Base-by-base conservation (phyloP, 2,888 invertebrate species). In the Xylota segnis region DNA sequence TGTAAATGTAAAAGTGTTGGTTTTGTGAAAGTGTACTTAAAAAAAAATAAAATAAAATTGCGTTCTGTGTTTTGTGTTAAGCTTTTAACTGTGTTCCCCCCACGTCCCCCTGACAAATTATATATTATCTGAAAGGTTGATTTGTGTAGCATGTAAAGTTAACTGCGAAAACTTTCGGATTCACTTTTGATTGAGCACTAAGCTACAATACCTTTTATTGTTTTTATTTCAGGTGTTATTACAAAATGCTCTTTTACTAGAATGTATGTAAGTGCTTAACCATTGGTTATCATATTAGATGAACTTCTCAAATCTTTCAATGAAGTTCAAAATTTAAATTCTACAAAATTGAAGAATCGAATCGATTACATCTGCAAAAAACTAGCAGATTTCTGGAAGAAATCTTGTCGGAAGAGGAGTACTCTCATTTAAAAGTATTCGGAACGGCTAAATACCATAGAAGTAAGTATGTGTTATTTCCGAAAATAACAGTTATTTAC, bases 371-470 rank as follows among this genome's bases (percentile, higher is more conserved):
- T 29, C 5, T 29, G 29, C 5, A 29, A 32, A 32, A 32, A 40
- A 37, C 1, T 37, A 37, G 12, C 45, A 45, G 45, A 45, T 45
- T 45, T 16, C 45, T 45, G 27, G 23, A 52, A 52, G 10, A 27
- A 52, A 52, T 27, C 10, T 12, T 23, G 9, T 9, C 12, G 23
- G 5, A 52, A 52, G 6, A 32, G 27, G 27, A 27, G 52, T 12
- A 52, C 52, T 52, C 52, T 52, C 12, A 23, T 27, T 12, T 27
- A 27, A 27, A 27, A 52, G 52, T n/a, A 52, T 52, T 45, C 45
- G 16, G 45, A 45, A 45, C 16, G 45, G 45, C 45, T 45, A 45
- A 14, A 45, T 45, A 6, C 12, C 16, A 16, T 45, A 16, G 45
- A 45, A 45, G 12, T 27, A 52, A 10, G 52, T 27, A 52, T n/a